A percentile compares a stretch with the other conserved stretches of the same genome.
Conservation (phyloP, 2,113 vertebrate species). For the Todiramphus saurophagus region DNA sequence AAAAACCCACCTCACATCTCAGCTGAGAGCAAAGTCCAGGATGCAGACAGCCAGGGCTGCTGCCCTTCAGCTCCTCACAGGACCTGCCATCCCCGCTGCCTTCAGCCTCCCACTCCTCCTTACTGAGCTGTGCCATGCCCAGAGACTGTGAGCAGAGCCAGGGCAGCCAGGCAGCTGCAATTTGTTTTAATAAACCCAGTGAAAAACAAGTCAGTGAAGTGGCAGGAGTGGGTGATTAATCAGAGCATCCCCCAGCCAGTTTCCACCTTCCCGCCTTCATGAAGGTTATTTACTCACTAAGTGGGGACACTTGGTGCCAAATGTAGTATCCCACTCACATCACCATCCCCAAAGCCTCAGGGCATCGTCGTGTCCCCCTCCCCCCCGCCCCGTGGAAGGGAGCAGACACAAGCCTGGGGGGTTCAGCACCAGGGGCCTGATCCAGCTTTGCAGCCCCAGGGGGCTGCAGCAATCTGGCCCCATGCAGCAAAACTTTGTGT, state of each 20-base stretch:
- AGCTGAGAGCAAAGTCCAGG: background rate
- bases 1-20: background rate
- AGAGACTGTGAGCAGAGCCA: background rate
- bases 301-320: background rate
- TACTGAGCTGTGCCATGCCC: fast-evolving
- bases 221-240: slow-evolving; percentile 66
- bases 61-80: fast-evolving
- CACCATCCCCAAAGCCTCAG: background rate
- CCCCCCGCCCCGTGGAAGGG: background rate
- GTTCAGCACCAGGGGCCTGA: background rate
- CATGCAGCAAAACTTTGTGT: background rate
- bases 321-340: background rate
- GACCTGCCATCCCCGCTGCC: background rate
- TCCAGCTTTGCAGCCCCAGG: background rate
- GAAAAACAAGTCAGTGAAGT: slow-evolving; percentile 63
- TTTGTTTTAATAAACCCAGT: slow-evolving; percentile 62
- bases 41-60: background rate
- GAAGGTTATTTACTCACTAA: slow-evolving; percentile 70
- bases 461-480: background rate
- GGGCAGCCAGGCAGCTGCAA: background rate
- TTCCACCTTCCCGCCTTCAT: slow-evolving; percentile 37
- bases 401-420: background rate
- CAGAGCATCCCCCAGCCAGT: slow-evolving; percentile 50
- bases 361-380: too few species aligned
- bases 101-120: background rate